Conservation (phyloP, 1,140 invertebrate genomes). For the Leptinotarsa lineolata region DNA sequence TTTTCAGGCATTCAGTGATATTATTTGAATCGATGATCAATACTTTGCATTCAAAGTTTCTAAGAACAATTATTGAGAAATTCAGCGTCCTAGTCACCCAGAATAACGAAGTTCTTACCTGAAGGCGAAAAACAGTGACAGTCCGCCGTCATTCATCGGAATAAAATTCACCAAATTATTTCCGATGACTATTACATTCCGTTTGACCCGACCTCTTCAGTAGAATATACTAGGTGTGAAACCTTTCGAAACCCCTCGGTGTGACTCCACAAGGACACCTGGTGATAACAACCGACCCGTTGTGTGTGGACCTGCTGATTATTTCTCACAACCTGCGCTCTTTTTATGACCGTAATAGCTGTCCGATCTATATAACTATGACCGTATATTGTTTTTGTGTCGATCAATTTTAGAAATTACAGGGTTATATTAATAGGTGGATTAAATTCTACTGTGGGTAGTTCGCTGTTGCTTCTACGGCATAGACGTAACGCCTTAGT, state of each 20-base stretch:
- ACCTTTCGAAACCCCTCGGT: neutral
- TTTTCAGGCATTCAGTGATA: neutral
- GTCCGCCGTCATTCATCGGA: neutral
- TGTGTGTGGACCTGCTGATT: constrained; percentile 22
- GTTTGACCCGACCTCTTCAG: neutral
- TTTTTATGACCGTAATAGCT: constrained; percentile 12
- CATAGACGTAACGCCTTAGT: neutral
- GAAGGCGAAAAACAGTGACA: neutral
- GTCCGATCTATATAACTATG: constrained; percentile 7
- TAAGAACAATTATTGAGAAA: neutral
- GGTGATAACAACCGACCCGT: constrained; percentile 12
- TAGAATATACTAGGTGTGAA: neutral
- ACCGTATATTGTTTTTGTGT: neutral
- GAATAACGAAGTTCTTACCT: neutral
- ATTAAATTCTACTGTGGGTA: neutral
- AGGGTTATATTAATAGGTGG: neutral
- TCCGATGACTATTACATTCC: neutral
- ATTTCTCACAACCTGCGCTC: constrained; percentile 17
- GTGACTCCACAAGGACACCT: constrained; percentile 16
- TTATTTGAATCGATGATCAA: neutral
- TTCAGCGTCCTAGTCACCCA: neutral
- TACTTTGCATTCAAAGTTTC: neutral
- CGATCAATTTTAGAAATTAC: constrained; percentile 16
- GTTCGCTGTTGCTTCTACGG: neutral
- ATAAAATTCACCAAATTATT: neutral